Evolutionary conservation across 2,113 vertebrate species (phyloP).

Genomic region (Aphelocoma coerulescens): DNA sequence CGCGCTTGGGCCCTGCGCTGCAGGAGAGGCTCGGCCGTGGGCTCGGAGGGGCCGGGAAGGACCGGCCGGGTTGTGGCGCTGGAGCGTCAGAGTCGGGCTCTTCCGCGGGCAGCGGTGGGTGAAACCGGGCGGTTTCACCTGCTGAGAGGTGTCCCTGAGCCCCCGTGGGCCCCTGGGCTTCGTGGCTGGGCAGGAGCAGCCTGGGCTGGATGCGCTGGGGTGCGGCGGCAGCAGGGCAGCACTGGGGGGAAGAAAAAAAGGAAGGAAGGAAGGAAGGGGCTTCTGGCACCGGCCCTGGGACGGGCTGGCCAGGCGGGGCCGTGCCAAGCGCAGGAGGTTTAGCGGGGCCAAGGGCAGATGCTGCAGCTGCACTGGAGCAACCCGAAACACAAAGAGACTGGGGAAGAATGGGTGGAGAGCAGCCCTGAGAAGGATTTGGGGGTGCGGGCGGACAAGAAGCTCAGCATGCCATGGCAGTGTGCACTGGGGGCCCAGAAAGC

Average conservation of each 20-base stretch:
- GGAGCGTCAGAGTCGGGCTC: neutral
- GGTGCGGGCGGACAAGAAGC: neutral
- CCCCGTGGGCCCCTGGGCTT: neutral
- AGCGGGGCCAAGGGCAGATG: neutral
- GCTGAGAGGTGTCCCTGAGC: neutral
- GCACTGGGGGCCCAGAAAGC: neutral
- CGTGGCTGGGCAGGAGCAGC: neutral
- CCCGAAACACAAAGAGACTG: neutral
- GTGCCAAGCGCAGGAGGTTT: neutral
- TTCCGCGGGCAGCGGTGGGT: no score
- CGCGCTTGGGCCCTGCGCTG: neutral
- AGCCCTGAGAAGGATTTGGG: neutral
- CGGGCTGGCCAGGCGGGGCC: neutral
- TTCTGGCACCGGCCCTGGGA: neutral
- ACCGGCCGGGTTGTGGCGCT: neutral
- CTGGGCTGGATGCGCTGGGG: neutral
- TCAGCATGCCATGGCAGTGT: neutral
- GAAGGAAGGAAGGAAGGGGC: neutral
- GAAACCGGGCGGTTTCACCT: accelerated
- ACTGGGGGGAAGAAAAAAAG: no score
- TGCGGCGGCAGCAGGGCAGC: neutral
- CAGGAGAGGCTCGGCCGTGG: neutral
- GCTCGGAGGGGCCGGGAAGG: neutral
- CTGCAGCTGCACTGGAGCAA: neutral
- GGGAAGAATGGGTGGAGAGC: neutral